Base-by-base conservation (phyloP, 2,113 vertebrate species). In the Chaetorhynchus papuensis region DNA sequence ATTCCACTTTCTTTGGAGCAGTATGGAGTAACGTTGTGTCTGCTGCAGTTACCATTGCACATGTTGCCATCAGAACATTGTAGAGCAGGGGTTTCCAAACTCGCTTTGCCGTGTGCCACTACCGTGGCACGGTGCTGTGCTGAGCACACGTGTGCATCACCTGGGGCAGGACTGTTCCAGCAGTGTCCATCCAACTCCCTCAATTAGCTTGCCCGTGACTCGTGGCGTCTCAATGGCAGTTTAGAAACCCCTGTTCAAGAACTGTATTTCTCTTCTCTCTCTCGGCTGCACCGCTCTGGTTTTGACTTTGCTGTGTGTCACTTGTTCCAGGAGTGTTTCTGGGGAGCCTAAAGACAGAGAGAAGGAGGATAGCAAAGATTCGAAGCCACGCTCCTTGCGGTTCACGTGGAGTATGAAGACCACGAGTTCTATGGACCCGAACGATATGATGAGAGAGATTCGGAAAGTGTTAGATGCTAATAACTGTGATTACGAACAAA, bases 331-430 rank as follows among this genome's bases (percentile, higher is more conserved):
- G 97, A 99, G 98, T 37, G 91, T 97, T 15, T 98, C 99, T 13
- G 99, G 99, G 20, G 99, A 99, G 21, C 96, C 98, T 10, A 98
- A 98, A 80, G 98, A 98, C 31, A 96, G 98, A 88, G 98, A 98
- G 28, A 99, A 98, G 89, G 99, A 99, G 39, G 99, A 99, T 2
- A 92, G 92, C 15, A 99, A 99, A 63, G 99, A 99, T 96, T 98
- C 99, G 5, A 99, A 99, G 97, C 99, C 99, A 3, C 98, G 99
- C 13, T 99, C 99, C 15, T 97, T 99, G 95, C 98, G 99, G 39
- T 99, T 99, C 97, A 99, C 99, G 0, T 99, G 99, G 99, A 99
- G 99, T 88, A 99, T 99, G 99, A 99, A 99, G 98, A 99, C 99
- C 97, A 99, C 99, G 4, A 99, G 99, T 47, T 99, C 99, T 54